These are phyloP conservation scores for Acipenser ruthenus DNA, from an alignment of 2,797 vertebrate genomes.

Conservation along the genomic window DNA sequence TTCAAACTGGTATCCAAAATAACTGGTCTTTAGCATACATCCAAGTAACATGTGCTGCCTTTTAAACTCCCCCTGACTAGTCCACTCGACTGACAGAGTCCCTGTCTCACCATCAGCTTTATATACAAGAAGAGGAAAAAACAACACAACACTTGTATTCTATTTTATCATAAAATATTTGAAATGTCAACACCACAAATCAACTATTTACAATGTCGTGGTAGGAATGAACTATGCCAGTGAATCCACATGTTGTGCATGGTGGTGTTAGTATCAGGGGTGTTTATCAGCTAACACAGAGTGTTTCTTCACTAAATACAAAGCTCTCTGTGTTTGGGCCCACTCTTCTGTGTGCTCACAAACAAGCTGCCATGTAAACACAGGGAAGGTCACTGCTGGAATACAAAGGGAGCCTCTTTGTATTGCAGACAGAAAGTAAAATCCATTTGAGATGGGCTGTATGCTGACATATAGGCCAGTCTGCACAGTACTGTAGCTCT, in stretches of 20 bases:
- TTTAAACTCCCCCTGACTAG: background rate
- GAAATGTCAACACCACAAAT: slow-evolving; percentile 44
- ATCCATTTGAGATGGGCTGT: no score
- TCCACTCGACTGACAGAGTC: slow-evolving; percentile 7
- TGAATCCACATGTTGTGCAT: slow-evolving; percentile 9
- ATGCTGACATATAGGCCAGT: no score
- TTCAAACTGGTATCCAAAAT: no score
- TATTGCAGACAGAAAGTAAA: no score
- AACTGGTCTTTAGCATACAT: no score
- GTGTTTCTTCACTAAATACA: slow-evolving; percentile 41
- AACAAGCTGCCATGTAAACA: no score
- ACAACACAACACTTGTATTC: slow-evolving; percentile 36
- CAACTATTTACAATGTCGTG: slow-evolving; percentile 17
- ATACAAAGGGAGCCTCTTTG: no score
- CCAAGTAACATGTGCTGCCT: no score
- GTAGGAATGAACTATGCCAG: slow-evolving; percentile 12
- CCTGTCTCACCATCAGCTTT: slow-evolving; percentile 26
- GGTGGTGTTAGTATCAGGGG: background rate
- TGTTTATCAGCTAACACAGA: slow-evolving; percentile 39
- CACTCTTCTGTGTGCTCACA: no score
- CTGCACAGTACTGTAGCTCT: no score
- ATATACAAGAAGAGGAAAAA: slow-evolving; percentile 45
- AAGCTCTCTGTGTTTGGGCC: background rate
- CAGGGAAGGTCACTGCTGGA: no score
- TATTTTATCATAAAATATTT: slow-evolving; percentile 42